Base-by-base conservation (phyloP, 2,797 vertebrate species). In the Acanthurus tractus region DNA sequence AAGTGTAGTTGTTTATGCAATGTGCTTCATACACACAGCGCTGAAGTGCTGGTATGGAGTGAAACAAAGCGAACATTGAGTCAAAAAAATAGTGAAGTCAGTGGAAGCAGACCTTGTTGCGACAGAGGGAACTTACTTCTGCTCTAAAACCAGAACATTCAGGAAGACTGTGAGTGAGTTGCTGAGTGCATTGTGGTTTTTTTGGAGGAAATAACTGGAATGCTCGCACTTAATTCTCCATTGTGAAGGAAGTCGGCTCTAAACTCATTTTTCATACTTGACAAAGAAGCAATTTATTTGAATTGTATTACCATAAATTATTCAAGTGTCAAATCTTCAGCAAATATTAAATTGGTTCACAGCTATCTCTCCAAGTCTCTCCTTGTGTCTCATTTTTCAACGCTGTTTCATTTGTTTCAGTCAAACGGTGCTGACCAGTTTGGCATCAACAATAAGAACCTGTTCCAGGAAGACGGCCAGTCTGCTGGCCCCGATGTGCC, bases 361-460 rank as follows among this genome's bases (percentile, higher is more conserved):
- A 34, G 29, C 29, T 34, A 6, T n/a, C n/a, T n/a, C n/a, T n/a
- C n/a, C n/a, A 4, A n/a, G 15, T 4, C 10, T 0, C 10, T 36
- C 12, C 25, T 23, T 3, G 3, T n/a, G 7, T 44, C 12, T 7
- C 20, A 2, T 54, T 44, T 9, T 13, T 68, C 20, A 25, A 8
- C 14, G 8, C 13, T 53, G 25, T 36, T 8, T 58, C 11, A 20
- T 66, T 2, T 74, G 5, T 90, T 88, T 48, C 91, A 97, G 98
- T 95, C 95, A 50, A 97, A 96, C 68, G 95, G 92, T 2, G 94
- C 95, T 42, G 97, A 98, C 90, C 95, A 96, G 48, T 98, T 98
- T 74, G 94, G 92, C 80, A 76, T 93, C 48, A 91, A 94, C 93
- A 96, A 95, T 82, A 98, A 97, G 89, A 97, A 96, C 82, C 69